Base-by-base conservation (phyloP, 1,140 invertebrate species). In the Aricia agestis region DNA sequence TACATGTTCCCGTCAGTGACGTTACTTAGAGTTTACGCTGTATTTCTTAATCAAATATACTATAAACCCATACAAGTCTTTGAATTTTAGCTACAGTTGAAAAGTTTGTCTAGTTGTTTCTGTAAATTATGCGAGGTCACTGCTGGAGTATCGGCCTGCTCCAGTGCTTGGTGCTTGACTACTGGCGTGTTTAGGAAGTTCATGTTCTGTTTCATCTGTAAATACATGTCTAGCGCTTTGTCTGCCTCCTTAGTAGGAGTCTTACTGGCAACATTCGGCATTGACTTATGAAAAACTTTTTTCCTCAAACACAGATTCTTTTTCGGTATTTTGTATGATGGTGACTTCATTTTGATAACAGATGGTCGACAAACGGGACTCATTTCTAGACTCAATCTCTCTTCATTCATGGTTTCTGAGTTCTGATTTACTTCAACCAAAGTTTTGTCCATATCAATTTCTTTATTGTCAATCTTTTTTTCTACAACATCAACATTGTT, bases 151-250 rank as follows among this genome's bases (percentile, higher is more conserved):
- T 87, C 80, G 1, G 78, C 80, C 0, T 76, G 58, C 18, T 72
- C 65, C 6, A 32, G 42, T 6, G 67, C 71, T 6, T 63, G 61
- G 4, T 76, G 57, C 71, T 85, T 83, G 11, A 74, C 74, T 57
- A 81, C 45, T 11, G 89, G 89, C 9, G 89, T 90, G 68, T 79
- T 87, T 17, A 91, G 72, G 71, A 90, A 91, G 63, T 82, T 83
- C 81, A 90, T 84, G n/a, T 85, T 77, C 66, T 86, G 75, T 72
- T 90, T 91, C 77, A 91, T 87, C 66, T 84, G 76, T 85, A 91
- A 82, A 63, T 91, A 89, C 78, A 89, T 83, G 66, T 77, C 78
- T 5, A 86, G 52, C 32, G 85, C 87, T 77, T 72, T 79, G 58
- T 78, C 74, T 68, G 76, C 75, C 36, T 78, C 75, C 72, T 80